Percentiles rank a stretch among this genome's conserved stretches.
phyloP scores from a whole-genome alignment of 1,140 invertebrate genomes.

The Triops longicaudatus region DNA sequence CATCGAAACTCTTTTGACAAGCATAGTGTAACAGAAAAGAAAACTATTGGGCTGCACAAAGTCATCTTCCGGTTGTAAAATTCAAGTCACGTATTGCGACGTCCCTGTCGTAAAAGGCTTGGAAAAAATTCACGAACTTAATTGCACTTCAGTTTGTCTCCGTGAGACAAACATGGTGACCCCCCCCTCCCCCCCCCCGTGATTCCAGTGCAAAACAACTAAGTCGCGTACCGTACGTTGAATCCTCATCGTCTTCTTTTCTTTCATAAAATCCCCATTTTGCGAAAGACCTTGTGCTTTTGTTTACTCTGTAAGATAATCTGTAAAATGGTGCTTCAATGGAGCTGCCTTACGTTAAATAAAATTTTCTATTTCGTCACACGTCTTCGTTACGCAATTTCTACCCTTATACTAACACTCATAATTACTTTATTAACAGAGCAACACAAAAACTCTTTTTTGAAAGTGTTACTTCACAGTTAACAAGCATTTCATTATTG shows the following conservation, averaged over 20 bases:
- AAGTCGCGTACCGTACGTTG: neutral
- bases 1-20: slow-evolving; percentile 48
- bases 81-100: neutral
- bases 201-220: neutral
- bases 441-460: too few relatives aligned
- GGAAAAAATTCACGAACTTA: neutral
- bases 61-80: neutral
- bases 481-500: too few relatives aligned
- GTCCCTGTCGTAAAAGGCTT: neutral
- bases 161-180: neutral
- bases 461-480: too few relatives aligned
- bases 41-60: neutral
- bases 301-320: neutral
- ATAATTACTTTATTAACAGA: too few relatives aligned
- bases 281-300: neutral
- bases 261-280: neutral
- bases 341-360: slow-evolving; percentile 7
- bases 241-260: neutral
- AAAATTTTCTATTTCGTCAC: neutral
- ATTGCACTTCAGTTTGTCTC: neutral
- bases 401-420: too few relatives aligned
- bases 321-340: neutral
- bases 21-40: slow-evolving; percentile 36
- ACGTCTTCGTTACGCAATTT: neutral
- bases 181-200: neutral